These are phyloP conservation scores for Xiphophorus couchianus DNA, from an alignment of 2,113 vertebrate genomes.

Conservation along the genomic window DNA sequence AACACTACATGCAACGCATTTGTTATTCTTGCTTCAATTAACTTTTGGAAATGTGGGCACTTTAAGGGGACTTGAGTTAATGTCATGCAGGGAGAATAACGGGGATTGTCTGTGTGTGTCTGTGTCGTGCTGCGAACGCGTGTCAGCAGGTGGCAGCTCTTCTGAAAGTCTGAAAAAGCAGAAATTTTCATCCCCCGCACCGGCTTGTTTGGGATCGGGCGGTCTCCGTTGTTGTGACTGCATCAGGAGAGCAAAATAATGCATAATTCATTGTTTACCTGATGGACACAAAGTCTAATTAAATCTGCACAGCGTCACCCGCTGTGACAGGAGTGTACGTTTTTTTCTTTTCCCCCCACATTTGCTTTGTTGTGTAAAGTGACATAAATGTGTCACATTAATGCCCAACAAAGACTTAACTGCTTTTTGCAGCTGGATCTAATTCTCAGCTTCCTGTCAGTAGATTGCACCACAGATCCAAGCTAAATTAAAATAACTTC, in stretches of 20 bases:
- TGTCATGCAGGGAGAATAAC: not conserved
- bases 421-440: not conserved
- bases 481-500: conserved; percentile 30
- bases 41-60: not conserved
- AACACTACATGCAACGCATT: too few relatives aligned
- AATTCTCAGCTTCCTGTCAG: not conserved
- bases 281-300: conserved; percentile 63
- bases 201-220: conserved; percentile 18
- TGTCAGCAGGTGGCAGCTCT: conserved; percentile 5
- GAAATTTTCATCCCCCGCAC: conserved; percentile 9
- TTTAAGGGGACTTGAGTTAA: not conserved
- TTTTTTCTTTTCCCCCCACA: not conserved
- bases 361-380: conserved; percentile 5
- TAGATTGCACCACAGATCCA: conserved; percentile 17
- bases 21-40: not conserved
- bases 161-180: conserved; percentile 10
- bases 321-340: conserved; percentile 25
- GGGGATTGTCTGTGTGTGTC: not conserved
- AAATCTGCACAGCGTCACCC: conserved; percentile 43
- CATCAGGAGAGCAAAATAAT: conserved; percentile 39
- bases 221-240: conserved; percentile 27
- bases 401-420: not conserved
- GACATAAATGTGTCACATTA: conserved; percentile 19
- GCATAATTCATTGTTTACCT: conserved; percentile 72
- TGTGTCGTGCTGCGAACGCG: not conserved